These are phyloP conservation scores for Noctua comes DNA, from an alignment of 2,888 invertebrate species.

Conservation along the genomic window DNA sequence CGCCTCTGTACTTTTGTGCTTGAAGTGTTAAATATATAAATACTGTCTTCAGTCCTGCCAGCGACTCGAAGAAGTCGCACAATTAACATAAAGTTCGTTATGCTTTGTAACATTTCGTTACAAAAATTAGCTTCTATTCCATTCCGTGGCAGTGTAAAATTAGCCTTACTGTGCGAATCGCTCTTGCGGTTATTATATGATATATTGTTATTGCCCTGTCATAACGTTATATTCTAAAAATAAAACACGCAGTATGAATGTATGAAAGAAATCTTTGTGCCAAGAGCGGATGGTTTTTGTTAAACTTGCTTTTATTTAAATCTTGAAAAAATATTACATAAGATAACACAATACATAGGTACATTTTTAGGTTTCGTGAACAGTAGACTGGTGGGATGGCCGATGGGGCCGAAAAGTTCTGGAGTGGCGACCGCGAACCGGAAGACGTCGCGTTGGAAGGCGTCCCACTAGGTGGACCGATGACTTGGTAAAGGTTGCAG, in stretches of 20 bases:
- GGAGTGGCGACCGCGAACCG: no score
- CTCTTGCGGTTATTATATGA: constrained; percentile 75
- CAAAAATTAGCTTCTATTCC: not conserved
- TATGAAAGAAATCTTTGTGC: constrained; percentile 49
- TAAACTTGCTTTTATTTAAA: constrained; percentile 25
- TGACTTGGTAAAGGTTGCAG: no score
- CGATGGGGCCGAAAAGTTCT: no score
- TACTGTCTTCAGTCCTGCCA: no score
- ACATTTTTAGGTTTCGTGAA: no score
- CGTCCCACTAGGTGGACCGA: no score
- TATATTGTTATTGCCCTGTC: constrained; percentile 78
- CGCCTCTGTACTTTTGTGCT: no score
- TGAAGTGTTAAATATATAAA: no score
- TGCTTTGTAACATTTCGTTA: not conserved
- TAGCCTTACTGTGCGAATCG: constrained; percentile 41
- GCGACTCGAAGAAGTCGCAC: no score
- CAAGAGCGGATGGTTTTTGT: constrained; percentile 31
- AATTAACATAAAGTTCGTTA: not conserved
- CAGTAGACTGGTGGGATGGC: no score
- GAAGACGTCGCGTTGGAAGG: no score
- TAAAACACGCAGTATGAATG: constrained; percentile 50
- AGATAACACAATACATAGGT: no score
- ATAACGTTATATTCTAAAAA: constrained; percentile 63
- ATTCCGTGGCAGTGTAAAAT: not conserved
- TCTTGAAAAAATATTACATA: not conserved